phyloP scores from a whole-genome alignment of 2,797 vertebrate genomes.

The Adelosebastes latens region DNA sequence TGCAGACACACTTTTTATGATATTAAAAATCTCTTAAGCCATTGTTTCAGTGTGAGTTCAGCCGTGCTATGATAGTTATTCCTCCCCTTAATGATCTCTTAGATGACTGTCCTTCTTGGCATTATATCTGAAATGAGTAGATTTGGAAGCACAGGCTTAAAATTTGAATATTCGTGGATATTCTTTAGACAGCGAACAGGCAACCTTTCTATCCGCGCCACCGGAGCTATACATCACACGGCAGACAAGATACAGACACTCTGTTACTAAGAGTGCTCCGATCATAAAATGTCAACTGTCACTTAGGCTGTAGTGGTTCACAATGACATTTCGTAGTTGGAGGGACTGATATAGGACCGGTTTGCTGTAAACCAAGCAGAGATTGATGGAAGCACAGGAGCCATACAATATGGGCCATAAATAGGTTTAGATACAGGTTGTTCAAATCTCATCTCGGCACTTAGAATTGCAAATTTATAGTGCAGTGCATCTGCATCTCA shows the following conservation, averaged over 20 bases:
- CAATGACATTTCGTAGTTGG: slow-evolving; percentile 33
- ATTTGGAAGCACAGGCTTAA: slow-evolving; percentile 9
- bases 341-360: slow-evolving; percentile 27
- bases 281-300: slow-evolving; percentile 66
- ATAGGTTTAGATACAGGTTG: slow-evolving; percentile 1
- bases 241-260: slow-evolving; percentile 38
- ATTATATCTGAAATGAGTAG: slow-evolving; percentile 8
- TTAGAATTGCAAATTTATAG: slow-evolving; percentile 20
- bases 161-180: slow-evolving; percentile 35
- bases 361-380: not conserved
- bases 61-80: not conserved
- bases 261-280: slow-evolving; percentile 36
- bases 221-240: slow-evolving; percentile 37
- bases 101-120: not conserved
- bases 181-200: slow-evolving; percentile 31
- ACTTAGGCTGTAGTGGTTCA: slow-evolving; percentile 41
- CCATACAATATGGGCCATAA: slow-evolving; percentile 1
- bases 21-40: slow-evolving; percentile 8
- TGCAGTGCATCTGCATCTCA: not conserved
- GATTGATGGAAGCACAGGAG: slow-evolving; percentile 26
- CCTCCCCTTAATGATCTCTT: slow-evolving; percentile 23
- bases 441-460: slow-evolving; percentile 6
- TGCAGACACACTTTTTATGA: slow-evolving; percentile 7
- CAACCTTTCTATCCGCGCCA: not conserved
- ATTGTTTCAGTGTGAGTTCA: slow-evolving; percentile 7